Conservation (phyloP, 1,140 invertebrate genomes). For the Ectropis grisescens region DNA sequence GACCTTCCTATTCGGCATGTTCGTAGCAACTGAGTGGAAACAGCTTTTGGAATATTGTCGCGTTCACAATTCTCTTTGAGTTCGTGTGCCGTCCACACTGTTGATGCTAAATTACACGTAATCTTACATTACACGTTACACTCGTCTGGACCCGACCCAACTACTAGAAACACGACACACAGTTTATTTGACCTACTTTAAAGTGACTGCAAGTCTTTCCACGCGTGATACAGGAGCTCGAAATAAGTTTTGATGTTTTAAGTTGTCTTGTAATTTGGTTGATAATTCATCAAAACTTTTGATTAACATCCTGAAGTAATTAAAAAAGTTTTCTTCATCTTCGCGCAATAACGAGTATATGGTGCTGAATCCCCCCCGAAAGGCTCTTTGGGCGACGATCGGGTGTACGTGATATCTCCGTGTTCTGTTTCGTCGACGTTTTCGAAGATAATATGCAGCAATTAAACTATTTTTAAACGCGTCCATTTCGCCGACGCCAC, state of each 20-base stretch:
- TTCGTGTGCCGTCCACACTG: too few species aligned
- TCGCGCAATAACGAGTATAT: conserved; percentile 3
- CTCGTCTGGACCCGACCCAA: too few species aligned
- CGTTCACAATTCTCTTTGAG: conserved; percentile 15
- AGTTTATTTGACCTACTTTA: conserved; percentile 3
- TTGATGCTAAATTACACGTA: conserved; percentile 18
- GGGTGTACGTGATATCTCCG: conserved; percentile 9
- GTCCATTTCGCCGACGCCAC: conserved; percentile 3
- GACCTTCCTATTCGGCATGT: conserved; percentile 10
- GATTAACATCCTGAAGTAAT: conserved; percentile 3
- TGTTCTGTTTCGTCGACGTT: conserved; percentile 4
- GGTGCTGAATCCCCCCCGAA: conserved; percentile 3
- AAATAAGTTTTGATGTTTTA: conserved; percentile 4
- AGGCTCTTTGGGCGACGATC: conserved; percentile 4
- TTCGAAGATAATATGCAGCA: conserved; percentile 8
- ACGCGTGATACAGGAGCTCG: conserved; percentile 1
- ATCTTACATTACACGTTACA: too few species aligned
- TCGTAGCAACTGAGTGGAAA: conserved; percentile 14
- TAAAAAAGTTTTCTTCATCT: conserved; percentile 6
- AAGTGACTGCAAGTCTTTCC: conserved; percentile 3
- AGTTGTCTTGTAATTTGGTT: conserved; percentile 8
- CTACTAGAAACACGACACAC: too few species aligned
- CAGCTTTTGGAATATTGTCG: conserved; percentile 11
- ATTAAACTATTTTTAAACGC: conserved; percentile 8
- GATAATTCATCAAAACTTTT: conserved; percentile 10